A percentile compares a stretch with the other conserved stretches of the same genome.
Evolutionary conservation across 2,113 vertebrate genomes (phyloP).

Genomic region (Cariama cristata): DNA sequence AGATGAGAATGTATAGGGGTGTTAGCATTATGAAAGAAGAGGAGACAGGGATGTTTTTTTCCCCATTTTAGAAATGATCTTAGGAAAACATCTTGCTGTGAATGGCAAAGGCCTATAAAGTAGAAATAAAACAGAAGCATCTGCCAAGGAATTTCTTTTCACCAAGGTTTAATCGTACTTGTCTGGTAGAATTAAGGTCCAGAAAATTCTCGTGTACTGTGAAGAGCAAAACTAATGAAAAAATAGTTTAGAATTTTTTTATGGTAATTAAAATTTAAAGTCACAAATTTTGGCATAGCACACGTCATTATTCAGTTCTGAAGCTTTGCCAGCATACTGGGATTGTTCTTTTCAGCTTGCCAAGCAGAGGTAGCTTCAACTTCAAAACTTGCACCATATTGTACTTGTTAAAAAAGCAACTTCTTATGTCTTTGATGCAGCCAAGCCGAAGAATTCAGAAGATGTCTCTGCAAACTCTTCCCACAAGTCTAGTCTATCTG

Average conservation of each 20-base stretch:
- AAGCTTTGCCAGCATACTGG: neutral
- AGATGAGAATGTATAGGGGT: neutral
- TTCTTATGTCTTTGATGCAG: conserved; percentile 41
- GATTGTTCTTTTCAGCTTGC: neutral
- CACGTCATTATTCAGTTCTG: neutral
- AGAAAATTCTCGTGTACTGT: neutral
- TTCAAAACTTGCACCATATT: fast-evolving
- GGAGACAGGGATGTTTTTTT: neutral
- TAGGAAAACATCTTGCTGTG: neutral
- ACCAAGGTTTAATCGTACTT: neutral
- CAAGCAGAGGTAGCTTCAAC: neutral
- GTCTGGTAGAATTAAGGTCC: neutral
- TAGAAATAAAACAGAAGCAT: neutral
- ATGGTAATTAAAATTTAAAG: neutral
- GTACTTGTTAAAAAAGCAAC: neutral
- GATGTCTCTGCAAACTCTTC: conserved; percentile 64
- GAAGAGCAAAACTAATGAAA: neutral
- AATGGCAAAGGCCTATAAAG: neutral
- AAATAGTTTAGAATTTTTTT: neutral
- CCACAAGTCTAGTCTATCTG: conserved; percentile 78
- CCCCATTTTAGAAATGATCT: neutral
- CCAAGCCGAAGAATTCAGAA: conserved; percentile 75
- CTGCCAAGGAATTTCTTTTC: neutral
- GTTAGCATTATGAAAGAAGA: neutral
- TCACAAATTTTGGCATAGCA: neutral